Conservation (phyloP, 2,888 invertebrate species). For the Morinoia aosen region DNA sequence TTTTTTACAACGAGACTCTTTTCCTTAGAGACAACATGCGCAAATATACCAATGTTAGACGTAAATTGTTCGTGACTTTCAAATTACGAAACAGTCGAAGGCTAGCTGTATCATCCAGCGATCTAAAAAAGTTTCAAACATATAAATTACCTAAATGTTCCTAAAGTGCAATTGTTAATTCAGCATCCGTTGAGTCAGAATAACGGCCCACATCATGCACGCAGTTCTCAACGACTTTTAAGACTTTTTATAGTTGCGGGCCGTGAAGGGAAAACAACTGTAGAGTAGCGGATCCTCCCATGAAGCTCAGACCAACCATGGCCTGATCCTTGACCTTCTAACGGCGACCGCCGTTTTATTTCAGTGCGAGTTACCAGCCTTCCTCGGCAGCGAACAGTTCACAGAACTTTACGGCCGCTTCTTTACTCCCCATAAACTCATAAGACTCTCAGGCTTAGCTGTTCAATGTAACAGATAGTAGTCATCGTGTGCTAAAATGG, state of each 20-base stretch:
- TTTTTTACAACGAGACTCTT: too few species aligned
- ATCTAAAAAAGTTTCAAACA: neutral
- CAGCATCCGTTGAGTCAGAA: neutral
- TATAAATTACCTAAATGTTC: neutral
- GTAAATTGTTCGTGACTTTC: neutral
- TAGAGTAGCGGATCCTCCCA: neutral
- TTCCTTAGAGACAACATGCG: too few species aligned
- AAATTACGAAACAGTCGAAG: neutral
- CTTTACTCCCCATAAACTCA: conserved; percentile 7
- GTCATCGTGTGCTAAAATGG: neutral
- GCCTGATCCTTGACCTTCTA: neutral
- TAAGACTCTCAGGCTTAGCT: neutral
- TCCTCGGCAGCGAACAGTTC: neutral
- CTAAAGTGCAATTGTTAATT: too few species aligned
- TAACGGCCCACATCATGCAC: neutral
- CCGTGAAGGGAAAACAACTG: neutral
- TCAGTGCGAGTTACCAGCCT: neutral
- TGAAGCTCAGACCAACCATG: neutral
- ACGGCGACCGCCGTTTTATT: neutral
- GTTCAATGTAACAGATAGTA: neutral
- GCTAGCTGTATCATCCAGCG: neutral
- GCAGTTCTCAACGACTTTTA: neutral
- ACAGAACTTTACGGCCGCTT: neutral
- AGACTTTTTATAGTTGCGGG: neutral
- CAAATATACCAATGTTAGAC: too few species aligned